A percentile compares a stretch with the other conserved stretches of the same genome.
Evolutionary conservation across 2,113 vertebrate species (phyloP).

Genomic region (Channa maculata): DNA sequence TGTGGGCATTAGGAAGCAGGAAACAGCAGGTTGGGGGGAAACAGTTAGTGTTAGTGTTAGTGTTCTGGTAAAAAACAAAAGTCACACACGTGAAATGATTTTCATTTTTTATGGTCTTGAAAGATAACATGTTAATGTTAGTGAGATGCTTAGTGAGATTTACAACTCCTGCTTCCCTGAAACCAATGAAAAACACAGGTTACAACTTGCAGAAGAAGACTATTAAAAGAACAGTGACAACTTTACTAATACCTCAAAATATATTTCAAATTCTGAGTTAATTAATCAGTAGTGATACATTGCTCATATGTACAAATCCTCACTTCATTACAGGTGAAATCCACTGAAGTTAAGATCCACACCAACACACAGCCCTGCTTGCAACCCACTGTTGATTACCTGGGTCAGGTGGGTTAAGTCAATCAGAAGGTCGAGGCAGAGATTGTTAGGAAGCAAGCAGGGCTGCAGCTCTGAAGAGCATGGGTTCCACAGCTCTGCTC

Average conservation of each 20-base stretch:
- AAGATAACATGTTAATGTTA: slow-evolving; percentile 1
- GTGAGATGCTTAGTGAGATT: slow-evolving; percentile 7
- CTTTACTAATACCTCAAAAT: slow-evolving; percentile 3
- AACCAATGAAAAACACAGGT: slow-evolving; percentile 2
- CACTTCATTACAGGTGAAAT: background rate
- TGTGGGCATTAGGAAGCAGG: slow-evolving; percentile 57
- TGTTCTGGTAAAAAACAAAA: slow-evolving; percentile 8
- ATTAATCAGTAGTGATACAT: background rate
- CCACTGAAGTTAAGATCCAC: too few relatives aligned
- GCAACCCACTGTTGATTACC: too few relatives aligned
- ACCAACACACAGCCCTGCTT: too few relatives aligned
- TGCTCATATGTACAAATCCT: background rate
- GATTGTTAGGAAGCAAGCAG: too few relatives aligned
- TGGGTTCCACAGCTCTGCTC: too few relatives aligned
- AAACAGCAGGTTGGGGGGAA: slow-evolving; percentile 57
- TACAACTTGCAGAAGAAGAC: background rate
- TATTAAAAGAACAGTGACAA: slow-evolving; percentile 1
- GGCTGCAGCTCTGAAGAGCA: too few relatives aligned
- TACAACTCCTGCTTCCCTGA: background rate
- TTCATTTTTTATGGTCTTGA: slow-evolving; percentile 30
- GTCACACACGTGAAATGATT: slow-evolving; percentile 23
- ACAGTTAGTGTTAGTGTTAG: slow-evolving; percentile 25
- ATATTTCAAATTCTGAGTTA: background rate
- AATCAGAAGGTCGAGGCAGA: too few relatives aligned
- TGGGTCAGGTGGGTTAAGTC: too few relatives aligned